Conservation (phyloP, 2,113 vertebrate species). For the Solea solea region DNA sequence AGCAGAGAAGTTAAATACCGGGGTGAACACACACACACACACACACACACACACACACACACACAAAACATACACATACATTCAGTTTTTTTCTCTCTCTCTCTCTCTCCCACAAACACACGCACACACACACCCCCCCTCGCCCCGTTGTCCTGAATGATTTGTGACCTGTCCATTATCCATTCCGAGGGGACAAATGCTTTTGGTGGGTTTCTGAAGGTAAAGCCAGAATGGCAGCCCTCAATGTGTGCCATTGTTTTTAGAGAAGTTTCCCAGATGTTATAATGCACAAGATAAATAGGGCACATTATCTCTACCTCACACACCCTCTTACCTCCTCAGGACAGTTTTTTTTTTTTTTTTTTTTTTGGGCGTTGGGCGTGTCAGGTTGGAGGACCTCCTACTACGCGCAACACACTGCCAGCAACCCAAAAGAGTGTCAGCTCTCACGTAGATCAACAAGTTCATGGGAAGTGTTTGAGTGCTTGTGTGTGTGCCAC, state of each 20-base stretch:
- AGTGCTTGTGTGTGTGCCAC: constrained; percentile 17
- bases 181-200: constrained; percentile 84
- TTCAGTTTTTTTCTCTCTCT: constrained; percentile 63
- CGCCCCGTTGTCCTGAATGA: constrained; percentile 83
- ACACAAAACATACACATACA: constrained; percentile 66
- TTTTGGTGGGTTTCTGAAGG: constrained; percentile 82
- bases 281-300: constrained; percentile 78
- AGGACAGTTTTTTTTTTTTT: constrained; percentile 48
- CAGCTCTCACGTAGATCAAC: constrained; percentile 35
- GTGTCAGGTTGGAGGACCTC: constrained; percentile 64
- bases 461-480: constrained; percentile 61
- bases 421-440: constrained; percentile 5
- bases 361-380: constrained; percentile 36
- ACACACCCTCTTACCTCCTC: constrained; percentile 69
- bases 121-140: constrained; percentile 60
- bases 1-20: constrained; percentile 91
- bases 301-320: constrained; percentile 70
- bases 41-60: constrained; percentile 14
- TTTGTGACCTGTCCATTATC: constrained; percentile 92
- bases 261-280: constrained; percentile 85
- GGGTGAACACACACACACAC: constrained; percentile 78
- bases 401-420: constrained; percentile 50
- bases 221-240: constrained; percentile 80
- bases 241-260: constrained; percentile 80
- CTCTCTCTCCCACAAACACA: constrained; percentile 49